Percentiles rank a stretch among this genome's conserved stretches.
Conservation (phyloP, 2,797 vertebrate species). For the Sebastes oblongus region DNA sequence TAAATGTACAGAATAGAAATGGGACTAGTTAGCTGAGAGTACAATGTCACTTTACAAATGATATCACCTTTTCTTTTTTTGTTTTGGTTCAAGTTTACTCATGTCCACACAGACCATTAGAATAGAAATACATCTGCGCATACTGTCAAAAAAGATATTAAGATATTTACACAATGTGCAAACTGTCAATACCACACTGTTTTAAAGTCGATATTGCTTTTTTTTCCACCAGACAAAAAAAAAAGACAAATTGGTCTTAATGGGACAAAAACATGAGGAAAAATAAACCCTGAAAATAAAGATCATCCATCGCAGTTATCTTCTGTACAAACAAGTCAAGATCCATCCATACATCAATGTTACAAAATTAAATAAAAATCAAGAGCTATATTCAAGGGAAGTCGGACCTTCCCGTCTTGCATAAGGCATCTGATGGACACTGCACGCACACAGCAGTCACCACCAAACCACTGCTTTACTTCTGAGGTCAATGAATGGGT, state of each 20-base stretch:
- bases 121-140: constrained; percentile 79
- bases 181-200: constrained; percentile 74
- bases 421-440: constrained; percentile 81
- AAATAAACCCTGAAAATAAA: constrained; percentile 71
- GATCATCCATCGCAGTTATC: constrained; percentile 55
- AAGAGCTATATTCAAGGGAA: constrained; percentile 77
- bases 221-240: constrained; percentile 23
- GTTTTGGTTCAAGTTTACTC: constrained; percentile 72
- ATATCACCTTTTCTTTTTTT: constrained; percentile 51
- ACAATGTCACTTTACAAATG: constrained; percentile 76
- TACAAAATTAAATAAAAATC: constrained; percentile 81
- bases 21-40: constrained; percentile 67
- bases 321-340: constrained; percentile 55
- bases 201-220: constrained; percentile 80
- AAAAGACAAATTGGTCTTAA: constrained; percentile 45
- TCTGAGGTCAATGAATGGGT: constrained; percentile 75
- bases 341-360: constrained; percentile 59
- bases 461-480: constrained; percentile 65
- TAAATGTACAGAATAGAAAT: constrained; percentile 92
- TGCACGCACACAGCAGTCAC: constrained; percentile 56
- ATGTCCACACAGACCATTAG: constrained; percentile 64
- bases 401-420: constrained; percentile 77
- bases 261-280: constrained; percentile 52
- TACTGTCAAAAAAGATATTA: constrained; percentile 71
- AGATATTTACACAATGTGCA: constrained; percentile 85